A percentile compares a stretch with the other conserved stretches of the same genome.
Evolutionary conservation across 2,888 invertebrate genomes (phyloP).

Genomic region (Bellardia pandia): DNA sequence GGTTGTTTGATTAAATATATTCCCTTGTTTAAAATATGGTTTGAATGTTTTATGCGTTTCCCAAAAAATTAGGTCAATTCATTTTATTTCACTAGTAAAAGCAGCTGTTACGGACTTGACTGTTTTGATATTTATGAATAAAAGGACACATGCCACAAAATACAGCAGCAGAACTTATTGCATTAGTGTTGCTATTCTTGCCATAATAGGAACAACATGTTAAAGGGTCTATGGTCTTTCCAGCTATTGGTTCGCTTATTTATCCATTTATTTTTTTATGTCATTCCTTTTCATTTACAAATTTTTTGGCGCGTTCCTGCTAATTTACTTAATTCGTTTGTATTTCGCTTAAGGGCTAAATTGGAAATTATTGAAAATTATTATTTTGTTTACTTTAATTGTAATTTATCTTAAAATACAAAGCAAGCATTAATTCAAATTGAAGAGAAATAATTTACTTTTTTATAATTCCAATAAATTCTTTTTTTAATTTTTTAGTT

Average conservation of each 20-base stretch:
- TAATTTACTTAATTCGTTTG: neutral
- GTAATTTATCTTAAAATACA: too few relatives aligned
- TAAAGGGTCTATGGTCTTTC: conserved; percentile 3
- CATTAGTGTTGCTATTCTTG: neutral
- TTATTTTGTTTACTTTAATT: too few relatives aligned
- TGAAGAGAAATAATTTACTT: too few relatives aligned
- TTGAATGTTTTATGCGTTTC: conserved; percentile 28
- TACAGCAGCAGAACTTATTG: neutral
- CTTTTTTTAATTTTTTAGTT: too few relatives aligned
- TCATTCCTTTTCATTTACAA: neutral
- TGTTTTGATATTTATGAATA: conserved; percentile 58
- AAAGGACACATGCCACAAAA: conserved; percentile 70
- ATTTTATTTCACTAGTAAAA: conserved; percentile 49
- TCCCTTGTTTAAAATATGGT: conserved; percentile 15
- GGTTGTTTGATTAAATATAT: neutral
- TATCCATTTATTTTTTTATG: neutral
- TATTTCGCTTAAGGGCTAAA: too few relatives aligned
- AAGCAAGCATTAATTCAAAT: too few relatives aligned
- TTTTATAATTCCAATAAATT: too few relatives aligned
- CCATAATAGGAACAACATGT: neutral
- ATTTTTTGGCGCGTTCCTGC: conserved; percentile 33
- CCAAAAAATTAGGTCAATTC: conserved; percentile 66
- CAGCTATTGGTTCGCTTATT: neutral
- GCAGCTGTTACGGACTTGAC: conserved; percentile 53
- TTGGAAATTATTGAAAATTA: too few relatives aligned